These are phyloP conservation scores for Zeuzera pyrina DNA, from an alignment of 2,888 invertebrate genomes.

Conservation along the genomic window DNA sequence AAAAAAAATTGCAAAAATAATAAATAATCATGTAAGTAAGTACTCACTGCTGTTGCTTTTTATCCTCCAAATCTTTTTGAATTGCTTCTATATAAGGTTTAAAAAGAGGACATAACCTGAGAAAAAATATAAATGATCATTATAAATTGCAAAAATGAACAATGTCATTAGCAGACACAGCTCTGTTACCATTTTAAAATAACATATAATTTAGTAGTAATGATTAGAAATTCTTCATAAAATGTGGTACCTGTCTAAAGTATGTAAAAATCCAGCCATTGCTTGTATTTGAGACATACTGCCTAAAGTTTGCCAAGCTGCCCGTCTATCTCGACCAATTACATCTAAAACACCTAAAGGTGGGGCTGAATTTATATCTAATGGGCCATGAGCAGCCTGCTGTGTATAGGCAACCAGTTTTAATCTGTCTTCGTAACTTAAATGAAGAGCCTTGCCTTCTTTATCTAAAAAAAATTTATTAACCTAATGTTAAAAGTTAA, in stretches of 20 bases:
- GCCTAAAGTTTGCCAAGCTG: slow-evolving; percentile 95
- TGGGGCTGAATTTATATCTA: slow-evolving; percentile 79
- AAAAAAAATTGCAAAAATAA: slow-evolving; percentile 7
- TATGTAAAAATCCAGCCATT: slow-evolving; percentile 92
- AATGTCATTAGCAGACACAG: too few species aligned
- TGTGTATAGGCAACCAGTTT: slow-evolving; percentile 93
- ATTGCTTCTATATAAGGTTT: slow-evolving; percentile 93
- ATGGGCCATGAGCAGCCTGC: slow-evolving; percentile 90
- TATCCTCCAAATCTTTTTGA: slow-evolving; percentile 88
- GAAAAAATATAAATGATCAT: slow-evolving; percentile 4
- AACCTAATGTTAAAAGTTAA: background rate
- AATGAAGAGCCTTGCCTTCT: slow-evolving; percentile 96
- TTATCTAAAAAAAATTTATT: slow-evolving; percentile 80
- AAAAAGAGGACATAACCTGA: slow-evolving; percentile 88
- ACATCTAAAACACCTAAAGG: slow-evolving; percentile 95
- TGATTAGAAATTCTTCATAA: background rate
- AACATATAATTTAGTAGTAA: too few species aligned
- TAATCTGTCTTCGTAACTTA: slow-evolving; percentile 94
- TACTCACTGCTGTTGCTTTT: slow-evolving; percentile 68
- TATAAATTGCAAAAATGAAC: slow-evolving; percentile 1
- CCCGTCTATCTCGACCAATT: slow-evolving; percentile 91
- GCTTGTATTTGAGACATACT: slow-evolving; percentile 89
- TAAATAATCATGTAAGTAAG: slow-evolving; percentile 3
- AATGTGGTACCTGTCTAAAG: slow-evolving; percentile 83
- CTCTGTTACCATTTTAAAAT: background rate